phyloP scores from a whole-genome alignment of 2,888 invertebrate genomes.

The Empis livida region DNA sequence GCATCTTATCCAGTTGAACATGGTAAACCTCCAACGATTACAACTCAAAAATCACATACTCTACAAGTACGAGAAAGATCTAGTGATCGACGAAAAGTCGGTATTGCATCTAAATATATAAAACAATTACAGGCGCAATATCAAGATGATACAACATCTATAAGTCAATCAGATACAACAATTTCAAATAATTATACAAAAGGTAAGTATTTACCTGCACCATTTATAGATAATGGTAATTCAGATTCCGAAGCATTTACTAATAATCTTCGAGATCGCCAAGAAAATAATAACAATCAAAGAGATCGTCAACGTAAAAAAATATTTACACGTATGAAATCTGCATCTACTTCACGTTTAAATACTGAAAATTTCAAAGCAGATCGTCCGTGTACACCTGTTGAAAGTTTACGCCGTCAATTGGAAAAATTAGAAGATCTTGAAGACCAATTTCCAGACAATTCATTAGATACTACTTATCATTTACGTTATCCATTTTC shows the following conservation, averaged over 20 bases:
- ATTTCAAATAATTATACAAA: slow-evolving; percentile 33
- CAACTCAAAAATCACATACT: slow-evolving; percentile 2
- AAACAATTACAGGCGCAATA: slow-evolving; percentile 29
- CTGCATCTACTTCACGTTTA: slow-evolving; percentile 54
- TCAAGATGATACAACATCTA: slow-evolving; percentile 29
- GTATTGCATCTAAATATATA: slow-evolving; percentile 31
- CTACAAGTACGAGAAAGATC: slow-evolving; percentile 16
- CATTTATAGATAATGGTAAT: slow-evolving; percentile 29
- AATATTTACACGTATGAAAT: slow-evolving; percentile 55
- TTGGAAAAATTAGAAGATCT: slow-evolving; percentile 68
- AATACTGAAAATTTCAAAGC: slow-evolving; percentile 37
- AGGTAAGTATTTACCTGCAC: slow-evolving; percentile 24
- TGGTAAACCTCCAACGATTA: slow-evolving; percentile 11
- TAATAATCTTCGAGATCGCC: slow-evolving; percentile 27
- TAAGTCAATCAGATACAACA: slow-evolving; percentile 35
- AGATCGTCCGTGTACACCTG: slow-evolving; percentile 53
- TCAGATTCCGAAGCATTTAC: slow-evolving; percentile 30
- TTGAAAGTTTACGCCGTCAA: slow-evolving; percentile 68
- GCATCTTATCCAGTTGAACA: slow-evolving; percentile 21
- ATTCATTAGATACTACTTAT: slow-evolving; percentile 57
- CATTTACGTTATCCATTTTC: slow-evolving; percentile 70
- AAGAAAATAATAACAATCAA: slow-evolving; percentile 36
- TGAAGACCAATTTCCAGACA: slow-evolving; percentile 67
- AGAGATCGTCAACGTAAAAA: slow-evolving; percentile 49
- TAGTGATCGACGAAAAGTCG: slow-evolving; percentile 21